Evolutionary conservation across 2,888 invertebrate species (phyloP).

Genomic region (Chrysolina haemoptera): DNA sequence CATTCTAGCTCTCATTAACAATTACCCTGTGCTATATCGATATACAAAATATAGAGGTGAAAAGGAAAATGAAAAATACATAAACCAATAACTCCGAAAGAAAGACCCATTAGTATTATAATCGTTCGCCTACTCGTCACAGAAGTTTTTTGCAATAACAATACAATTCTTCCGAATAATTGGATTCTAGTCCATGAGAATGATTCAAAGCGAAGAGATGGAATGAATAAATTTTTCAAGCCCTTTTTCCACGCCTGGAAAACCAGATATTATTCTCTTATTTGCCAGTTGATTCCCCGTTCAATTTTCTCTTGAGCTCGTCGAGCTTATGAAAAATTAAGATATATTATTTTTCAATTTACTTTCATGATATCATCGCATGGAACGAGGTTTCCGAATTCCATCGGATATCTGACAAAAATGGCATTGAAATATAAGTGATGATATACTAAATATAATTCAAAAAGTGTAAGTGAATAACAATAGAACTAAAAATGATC

Average conservation of each 20-base stretch:
- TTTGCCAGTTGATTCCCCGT: conserved; percentile 2
- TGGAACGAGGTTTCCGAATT: background rate
- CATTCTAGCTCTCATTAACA: too few species aligned
- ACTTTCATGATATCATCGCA: background rate
- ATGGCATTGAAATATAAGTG: too few species aligned
- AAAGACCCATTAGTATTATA: too few species aligned
- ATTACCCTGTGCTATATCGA: too few species aligned
- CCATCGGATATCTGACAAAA: background rate
- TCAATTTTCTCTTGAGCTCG: conserved; percentile 12
- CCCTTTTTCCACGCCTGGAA: background rate
- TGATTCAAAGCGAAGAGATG: background rate
- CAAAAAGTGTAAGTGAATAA: too few species aligned
- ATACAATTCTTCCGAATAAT: background rate
- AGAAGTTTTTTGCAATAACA: too few species aligned
- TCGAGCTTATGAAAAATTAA: background rate
- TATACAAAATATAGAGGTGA: too few species aligned
- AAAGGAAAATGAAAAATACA: too few species aligned
- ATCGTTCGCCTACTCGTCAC: too few species aligned
- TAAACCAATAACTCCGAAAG: too few species aligned
- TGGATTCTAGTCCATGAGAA: background rate
- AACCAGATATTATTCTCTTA: background rate
- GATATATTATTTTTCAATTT: conserved; percentile 10
- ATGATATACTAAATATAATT: too few species aligned
- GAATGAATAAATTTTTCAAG: background rate
- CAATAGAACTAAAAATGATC: too few species aligned